Conservation (phyloP, 2,113 vertebrate species). For the Anguilla japonica region DNA sequence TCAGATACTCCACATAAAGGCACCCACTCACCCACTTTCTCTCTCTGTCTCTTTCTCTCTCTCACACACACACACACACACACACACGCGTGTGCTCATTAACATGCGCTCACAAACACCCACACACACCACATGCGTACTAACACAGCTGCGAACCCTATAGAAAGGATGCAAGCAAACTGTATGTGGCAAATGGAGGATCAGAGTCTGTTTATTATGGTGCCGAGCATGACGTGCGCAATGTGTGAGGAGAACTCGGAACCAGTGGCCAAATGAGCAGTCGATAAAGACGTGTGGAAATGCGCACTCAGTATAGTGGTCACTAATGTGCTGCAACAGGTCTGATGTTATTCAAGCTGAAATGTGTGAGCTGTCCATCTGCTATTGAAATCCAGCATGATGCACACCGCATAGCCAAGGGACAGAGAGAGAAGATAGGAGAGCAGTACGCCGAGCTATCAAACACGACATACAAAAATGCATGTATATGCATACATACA, state of each 20-base stretch:
- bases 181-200: neutral
- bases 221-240: neutral
- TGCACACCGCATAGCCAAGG: no score
- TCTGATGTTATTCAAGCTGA: neutral
- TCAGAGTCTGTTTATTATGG: neutral
- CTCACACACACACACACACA: neutral
- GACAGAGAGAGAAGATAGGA: no score
- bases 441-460: no score
- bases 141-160: neutral
- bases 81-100: neutral
- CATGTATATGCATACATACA: no score
- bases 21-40: neutral
- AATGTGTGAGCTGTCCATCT: neutral
- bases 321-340: neutral
- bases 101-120: neutral
- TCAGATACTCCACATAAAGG: neutral
- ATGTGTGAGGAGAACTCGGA: neutral
- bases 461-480: no score
- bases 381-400: neutral
- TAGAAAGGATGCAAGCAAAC: neutral
- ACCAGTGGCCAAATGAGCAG: neutral
- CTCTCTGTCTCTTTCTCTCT: no score
- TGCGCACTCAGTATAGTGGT: neutral
- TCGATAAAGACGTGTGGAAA: neutral
- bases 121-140: neutral